Conservation (phyloP, 53 echinoderm and acorn worm species). For the Luidia sarsii region DNA sequence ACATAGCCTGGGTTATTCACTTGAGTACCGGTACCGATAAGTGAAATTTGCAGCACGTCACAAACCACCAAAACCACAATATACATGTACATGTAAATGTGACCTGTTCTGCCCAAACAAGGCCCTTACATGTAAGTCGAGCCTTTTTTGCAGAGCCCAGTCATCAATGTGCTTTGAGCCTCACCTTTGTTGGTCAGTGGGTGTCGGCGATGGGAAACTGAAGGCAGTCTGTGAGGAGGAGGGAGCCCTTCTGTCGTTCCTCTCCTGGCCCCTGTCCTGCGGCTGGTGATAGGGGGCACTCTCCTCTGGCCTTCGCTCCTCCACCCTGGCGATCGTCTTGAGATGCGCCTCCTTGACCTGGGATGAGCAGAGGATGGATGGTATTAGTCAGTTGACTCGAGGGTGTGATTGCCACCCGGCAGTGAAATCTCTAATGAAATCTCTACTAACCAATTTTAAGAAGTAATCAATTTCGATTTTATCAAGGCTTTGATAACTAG, state of each 20-base stretch:
- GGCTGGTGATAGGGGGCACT: neutral
- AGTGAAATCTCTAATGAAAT: neutral
- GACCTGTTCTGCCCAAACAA: too few relatives aligned
- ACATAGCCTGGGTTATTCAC: too few relatives aligned
- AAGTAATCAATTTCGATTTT: too few relatives aligned
- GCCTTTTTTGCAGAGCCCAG: too few relatives aligned
- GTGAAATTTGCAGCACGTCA: too few relatives aligned
- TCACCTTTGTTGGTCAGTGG: conserved; percentile 14
- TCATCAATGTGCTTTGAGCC: too few relatives aligned
- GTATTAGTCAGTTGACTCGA: too few relatives aligned
- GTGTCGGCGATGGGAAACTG: conserved; percentile 13
- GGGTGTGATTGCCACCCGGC: neutral
- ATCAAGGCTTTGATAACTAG: too few relatives aligned
- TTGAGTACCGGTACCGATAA: too few relatives aligned
- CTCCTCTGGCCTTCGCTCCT: neutral
- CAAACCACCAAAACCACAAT: too few relatives aligned
- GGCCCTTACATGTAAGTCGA: too few relatives aligned
- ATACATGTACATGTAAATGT: too few relatives aligned
- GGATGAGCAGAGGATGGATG: neutral
- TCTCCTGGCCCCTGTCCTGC: neutral
- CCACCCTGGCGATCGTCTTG: conserved; percentile 40
- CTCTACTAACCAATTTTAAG: neutral
- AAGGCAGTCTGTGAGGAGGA: conserved; percentile 15
- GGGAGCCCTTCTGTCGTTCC: neutral
- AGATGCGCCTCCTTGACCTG: conserved; percentile 49